A percentile compares a stretch with the other conserved stretches of the same genome.
These are phyloP conservation scores for Chanos chanos DNA, from an alignment of 2,797 vertebrate species.

Conservation along the genomic window DNA sequence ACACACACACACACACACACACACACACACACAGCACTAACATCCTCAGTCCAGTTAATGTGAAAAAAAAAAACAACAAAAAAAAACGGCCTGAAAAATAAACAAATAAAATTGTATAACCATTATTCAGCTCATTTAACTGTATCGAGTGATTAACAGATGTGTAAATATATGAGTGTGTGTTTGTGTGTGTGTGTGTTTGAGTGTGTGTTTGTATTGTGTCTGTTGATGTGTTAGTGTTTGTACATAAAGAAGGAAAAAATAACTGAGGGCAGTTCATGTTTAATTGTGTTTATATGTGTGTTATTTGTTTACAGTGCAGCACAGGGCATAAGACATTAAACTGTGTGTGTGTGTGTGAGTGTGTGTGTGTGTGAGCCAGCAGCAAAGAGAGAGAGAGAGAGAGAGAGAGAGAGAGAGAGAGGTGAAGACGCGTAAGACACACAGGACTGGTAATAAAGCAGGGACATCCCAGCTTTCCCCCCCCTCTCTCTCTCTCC, in stretches of 20 bases:
- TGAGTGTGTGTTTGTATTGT: background rate
- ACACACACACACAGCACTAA: too few species aligned
- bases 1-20: background rate
- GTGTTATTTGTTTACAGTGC: conserved; percentile 3
- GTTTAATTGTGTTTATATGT: conserved; percentile 23
- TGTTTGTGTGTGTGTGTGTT: background rate
- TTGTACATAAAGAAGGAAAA: too few species aligned
- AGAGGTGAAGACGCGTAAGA: conserved; percentile 36
- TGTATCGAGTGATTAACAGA: too few species aligned
- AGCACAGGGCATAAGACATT: too few species aligned
- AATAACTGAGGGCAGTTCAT: conserved; percentile 52
- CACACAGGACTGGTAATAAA: conserved; percentile 49
- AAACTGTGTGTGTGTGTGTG: conserved; percentile 41
- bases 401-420: too few species aligned
- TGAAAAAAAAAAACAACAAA: too few species aligned
- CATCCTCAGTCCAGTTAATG: too few species aligned
- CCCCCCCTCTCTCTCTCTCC: conserved; percentile 37
- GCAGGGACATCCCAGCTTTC: conserved; percentile 44
- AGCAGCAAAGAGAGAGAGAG: conserved; percentile 52
- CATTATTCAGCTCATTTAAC: too few species aligned
- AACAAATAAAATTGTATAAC: too few species aligned
- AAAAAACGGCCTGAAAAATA: too few species aligned
- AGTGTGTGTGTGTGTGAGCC: conserved; percentile 48
- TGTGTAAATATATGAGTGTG: background rate
- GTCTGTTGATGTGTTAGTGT: background rate